These are phyloP conservation scores for Thaumetopoea pityocampa DNA, from an alignment of 1,140 invertebrate species.

Conservation along the genomic window DNA sequence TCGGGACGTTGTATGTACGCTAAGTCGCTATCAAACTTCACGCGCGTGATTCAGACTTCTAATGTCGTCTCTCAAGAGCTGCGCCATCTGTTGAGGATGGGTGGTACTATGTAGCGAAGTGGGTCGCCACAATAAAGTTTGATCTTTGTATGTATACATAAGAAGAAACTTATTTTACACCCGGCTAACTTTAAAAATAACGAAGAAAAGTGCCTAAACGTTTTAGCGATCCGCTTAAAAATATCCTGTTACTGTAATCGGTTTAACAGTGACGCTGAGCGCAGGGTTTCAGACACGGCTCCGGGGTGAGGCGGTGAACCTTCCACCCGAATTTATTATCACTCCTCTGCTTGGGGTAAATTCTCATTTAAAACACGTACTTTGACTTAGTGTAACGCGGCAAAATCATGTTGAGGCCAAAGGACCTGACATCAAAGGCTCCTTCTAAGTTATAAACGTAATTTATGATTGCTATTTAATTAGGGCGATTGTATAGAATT, in stretches of 20 bases:
- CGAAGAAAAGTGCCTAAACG: constrained; percentile 35
- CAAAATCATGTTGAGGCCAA: constrained; percentile 5
- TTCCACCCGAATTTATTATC: constrained; percentile 39
- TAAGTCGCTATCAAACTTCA: too few relatives aligned
- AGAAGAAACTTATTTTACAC: too few relatives aligned
- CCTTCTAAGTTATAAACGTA: constrained; percentile 12
- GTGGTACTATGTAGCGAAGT: too few relatives aligned
- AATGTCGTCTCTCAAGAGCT: too few relatives aligned
- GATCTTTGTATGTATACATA: too few relatives aligned
- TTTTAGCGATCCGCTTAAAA: constrained; percentile 50
- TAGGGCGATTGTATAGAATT: background rate
- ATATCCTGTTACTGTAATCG: constrained; percentile 68
- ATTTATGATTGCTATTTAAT: constrained; percentile 15
- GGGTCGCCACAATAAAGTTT: too few relatives aligned
- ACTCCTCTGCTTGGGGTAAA: constrained; percentile 23
- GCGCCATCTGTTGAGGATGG: too few relatives aligned
- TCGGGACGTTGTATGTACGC: too few relatives aligned
- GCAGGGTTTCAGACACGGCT: constrained; percentile 20
- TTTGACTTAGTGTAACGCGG: constrained; percentile 13
- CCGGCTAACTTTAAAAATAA: constrained; percentile 44
- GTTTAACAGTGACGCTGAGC: constrained; percentile 43
- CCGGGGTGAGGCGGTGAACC: constrained; percentile 37
- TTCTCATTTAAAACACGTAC: constrained; percentile 20
- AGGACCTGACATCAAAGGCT: constrained; percentile 8
- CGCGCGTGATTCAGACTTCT: too few relatives aligned